Conservation (phyloP, 2,113 vertebrate genomes). For the Bos javanicus region DNA sequence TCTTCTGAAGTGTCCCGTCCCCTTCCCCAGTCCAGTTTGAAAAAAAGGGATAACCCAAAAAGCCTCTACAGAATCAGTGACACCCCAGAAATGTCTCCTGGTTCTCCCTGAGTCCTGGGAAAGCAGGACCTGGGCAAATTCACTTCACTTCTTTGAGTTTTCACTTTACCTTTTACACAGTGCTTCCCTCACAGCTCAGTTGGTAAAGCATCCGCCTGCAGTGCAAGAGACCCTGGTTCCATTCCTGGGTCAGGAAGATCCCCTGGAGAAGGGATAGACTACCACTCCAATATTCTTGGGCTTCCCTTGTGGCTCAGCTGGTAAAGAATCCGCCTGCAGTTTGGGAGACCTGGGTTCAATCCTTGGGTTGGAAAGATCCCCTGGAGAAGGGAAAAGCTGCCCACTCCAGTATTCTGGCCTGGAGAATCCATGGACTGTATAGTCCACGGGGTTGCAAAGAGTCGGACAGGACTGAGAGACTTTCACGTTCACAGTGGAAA, state of each 20-base stretch:
- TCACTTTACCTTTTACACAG: neutral
- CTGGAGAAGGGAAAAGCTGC: neutral
- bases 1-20: neutral
- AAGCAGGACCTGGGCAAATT: neutral
- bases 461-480: neutral
- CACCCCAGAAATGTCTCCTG: neutral
- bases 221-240: neutral
- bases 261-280: neutral
- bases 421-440: neutral
- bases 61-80: neutral
- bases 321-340: neutral
- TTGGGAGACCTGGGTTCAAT: neutral
- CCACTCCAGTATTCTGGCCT: neutral
- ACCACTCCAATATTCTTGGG: neutral
- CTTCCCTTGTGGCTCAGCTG: neutral
- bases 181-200: neutral
- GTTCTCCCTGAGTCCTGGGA: neutral
- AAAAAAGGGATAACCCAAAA: neutral
- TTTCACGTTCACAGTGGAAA: neutral
- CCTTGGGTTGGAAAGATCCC: neutral
- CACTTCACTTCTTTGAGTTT: neutral
- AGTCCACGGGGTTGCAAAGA: neutral
- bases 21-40: neutral
- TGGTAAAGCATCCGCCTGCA: neutral
- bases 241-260: neutral